Evolutionary conservation across 2,888 invertebrate genomes (phyloP).

Genomic region (Eupithecia centaureata): DNA sequence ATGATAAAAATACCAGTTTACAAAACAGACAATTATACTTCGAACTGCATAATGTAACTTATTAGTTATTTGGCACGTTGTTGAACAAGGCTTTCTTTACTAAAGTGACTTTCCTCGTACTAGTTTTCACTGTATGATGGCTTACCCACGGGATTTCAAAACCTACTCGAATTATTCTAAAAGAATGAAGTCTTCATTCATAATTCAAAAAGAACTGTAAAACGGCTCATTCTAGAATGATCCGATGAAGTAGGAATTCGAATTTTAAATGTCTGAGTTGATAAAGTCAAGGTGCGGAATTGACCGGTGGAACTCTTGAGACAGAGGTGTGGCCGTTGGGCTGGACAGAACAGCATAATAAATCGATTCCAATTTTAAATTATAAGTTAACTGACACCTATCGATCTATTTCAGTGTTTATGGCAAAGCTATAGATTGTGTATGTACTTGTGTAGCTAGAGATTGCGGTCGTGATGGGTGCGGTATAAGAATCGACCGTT

Average conservation of each 20-base stretch:
- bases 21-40: no score
- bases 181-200: background rate
- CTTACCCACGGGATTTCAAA: no score
- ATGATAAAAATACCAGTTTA: no score
- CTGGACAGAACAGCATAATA: constrained; percentile 34
- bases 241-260: background rate
- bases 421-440: background rate
- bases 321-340: constrained; percentile 38
- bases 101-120: background rate
- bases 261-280: constrained; percentile 14
- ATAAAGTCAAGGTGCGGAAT: constrained; percentile 21
- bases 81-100: background rate
- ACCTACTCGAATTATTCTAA: no score
- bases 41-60: no score
- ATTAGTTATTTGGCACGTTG: no score
- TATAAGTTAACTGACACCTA: background rate
- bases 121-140: background rate
- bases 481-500: no score
- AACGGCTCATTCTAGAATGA: constrained; percentile 13
- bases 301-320: constrained; percentile 23
- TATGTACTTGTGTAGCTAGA: no score
- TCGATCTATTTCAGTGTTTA: background rate
- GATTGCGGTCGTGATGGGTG: no score
- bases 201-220: background rate
- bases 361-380: constrained; percentile 10